phyloP scores from a whole-genome alignment of 2,888 invertebrate genomes.

The Drosophila sordidula region DNA sequence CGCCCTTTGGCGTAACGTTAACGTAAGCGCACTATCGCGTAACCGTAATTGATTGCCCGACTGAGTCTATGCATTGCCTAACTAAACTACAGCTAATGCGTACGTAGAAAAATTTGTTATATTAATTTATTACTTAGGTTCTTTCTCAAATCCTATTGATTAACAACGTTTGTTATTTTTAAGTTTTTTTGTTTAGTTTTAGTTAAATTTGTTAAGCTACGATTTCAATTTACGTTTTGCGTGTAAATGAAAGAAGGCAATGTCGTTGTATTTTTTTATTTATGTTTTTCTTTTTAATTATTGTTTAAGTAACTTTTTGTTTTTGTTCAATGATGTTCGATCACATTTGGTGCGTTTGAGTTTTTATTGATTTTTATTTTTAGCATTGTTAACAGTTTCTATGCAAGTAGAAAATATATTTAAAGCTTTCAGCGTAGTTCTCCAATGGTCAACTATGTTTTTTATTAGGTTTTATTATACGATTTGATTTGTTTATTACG shows the following conservation, averaged over 20 bases:
- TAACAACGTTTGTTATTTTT: slow-evolving; percentile 21
- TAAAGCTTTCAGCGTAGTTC: slow-evolving; percentile 63
- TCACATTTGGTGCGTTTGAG: slow-evolving; percentile 76
- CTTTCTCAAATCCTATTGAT: slow-evolving; percentile 28
- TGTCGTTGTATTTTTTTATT: slow-evolving; percentile 58
- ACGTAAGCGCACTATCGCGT: slow-evolving; percentile 54
- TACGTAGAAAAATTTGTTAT: slow-evolving; percentile 63
- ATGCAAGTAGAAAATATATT: slow-evolving; percentile 69
- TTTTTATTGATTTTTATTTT: slow-evolving; percentile 50
- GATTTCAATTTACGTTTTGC: slow-evolving; percentile 44
- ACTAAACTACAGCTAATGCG: slow-evolving; percentile 49
- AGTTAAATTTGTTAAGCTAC: slow-evolving; percentile 27
- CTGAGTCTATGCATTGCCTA: slow-evolving; percentile 64
- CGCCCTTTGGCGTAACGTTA: slow-evolving; percentile 56
- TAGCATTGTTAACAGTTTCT: slow-evolving; percentile 27
- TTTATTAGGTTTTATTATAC: slow-evolving; percentile 16
- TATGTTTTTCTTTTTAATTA: slow-evolving; percentile 41
- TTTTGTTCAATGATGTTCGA: slow-evolving; percentile 43
- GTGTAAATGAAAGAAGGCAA: slow-evolving; percentile 72
- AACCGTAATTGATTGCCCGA: slow-evolving; percentile 34
- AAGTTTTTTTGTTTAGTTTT: slow-evolving; percentile 15
- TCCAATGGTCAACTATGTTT: slow-evolving; percentile 40
- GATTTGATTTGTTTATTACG: slow-evolving; percentile 28
- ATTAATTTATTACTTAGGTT: not conserved
- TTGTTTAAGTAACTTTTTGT: slow-evolving; percentile 41